Percentiles rank a stretch among this genome's conserved stretches.
Evolutionary conservation across 2,888 invertebrate genomes (phyloP).

Genomic region (Caenorhabditis parvicauda): DNA sequence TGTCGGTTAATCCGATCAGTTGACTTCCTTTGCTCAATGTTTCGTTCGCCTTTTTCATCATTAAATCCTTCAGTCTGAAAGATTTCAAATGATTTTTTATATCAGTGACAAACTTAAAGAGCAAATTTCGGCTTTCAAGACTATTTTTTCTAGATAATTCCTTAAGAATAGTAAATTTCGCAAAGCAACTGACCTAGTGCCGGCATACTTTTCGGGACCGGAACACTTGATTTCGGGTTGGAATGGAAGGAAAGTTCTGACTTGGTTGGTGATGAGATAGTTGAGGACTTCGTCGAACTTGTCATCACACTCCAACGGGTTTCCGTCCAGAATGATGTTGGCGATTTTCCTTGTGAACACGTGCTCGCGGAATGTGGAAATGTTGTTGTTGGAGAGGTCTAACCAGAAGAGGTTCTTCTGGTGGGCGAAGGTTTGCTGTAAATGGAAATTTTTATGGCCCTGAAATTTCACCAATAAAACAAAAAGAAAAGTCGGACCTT

Average conservation of each 20-base stretch:
- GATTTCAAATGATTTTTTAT: neutral
- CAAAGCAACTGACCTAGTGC: slow-evolving; percentile 21
- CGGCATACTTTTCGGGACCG: slow-evolving; percentile 45
- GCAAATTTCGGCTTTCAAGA: too few relatives aligned
- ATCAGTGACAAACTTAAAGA: too few relatives aligned
- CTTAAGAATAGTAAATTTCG: too few relatives aligned
- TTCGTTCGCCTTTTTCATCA: slow-evolving; percentile 60
- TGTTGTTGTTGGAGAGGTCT: slow-evolving; percentile 53
- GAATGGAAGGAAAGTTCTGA: slow-evolving; percentile 58
- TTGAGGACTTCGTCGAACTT: slow-evolving; percentile 53
- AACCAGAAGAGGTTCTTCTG: slow-evolving; percentile 54
- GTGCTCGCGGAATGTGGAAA: slow-evolving; percentile 41
- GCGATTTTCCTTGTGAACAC: slow-evolving; percentile 48
- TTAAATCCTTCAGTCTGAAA: slow-evolving; percentile 52
- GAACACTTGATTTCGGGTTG: slow-evolving; percentile 58
- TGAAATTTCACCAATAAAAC: too few relatives aligned
- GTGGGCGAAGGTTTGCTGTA: slow-evolving; percentile 41
- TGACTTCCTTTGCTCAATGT: slow-evolving; percentile 32
- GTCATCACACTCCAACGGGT: slow-evolving; percentile 55
- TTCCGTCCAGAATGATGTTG: slow-evolving; percentile 57
- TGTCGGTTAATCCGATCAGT: slow-evolving; percentile 11
- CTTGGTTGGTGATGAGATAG: slow-evolving; percentile 39
- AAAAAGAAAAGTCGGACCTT: neutral
- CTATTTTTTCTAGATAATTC: too few relatives aligned
- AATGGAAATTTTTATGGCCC: too few relatives aligned